Evolutionary conservation across 2,113 vertebrate species (phyloP).

Genomic region (Lasiurus cinereus): DNA sequence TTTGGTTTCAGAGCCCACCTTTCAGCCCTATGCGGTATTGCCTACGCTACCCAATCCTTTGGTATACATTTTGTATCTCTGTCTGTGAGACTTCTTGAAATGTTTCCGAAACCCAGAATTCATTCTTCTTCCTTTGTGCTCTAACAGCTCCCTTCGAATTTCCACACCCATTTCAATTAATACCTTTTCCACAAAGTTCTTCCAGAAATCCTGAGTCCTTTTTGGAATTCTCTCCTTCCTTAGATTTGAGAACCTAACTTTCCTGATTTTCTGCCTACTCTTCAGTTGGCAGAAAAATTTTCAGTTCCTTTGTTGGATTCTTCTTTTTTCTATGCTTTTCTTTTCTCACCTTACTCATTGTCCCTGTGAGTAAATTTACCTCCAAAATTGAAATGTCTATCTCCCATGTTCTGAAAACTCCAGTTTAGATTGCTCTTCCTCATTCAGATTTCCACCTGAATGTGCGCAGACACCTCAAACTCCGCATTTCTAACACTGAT

Average conservation of each 20-base stretch:
- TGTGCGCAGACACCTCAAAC: neutral
- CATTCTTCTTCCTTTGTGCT: neutral
- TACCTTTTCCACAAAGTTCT: neutral
- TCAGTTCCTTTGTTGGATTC: neutral
- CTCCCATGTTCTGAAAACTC: neutral
- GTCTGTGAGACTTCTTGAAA: neutral
- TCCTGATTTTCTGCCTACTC: neutral
- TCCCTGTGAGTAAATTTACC: neutral
- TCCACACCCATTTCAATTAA: neutral
- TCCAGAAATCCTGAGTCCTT: neutral
- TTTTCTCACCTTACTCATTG: neutral
- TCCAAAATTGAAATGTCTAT: neutral
- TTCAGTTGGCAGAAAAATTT: neutral
- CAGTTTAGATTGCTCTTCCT: neutral
- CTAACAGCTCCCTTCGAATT: neutral
- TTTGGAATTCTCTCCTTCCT: neutral
- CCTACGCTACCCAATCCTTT: too few relatives aligned
- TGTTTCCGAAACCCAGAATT: neutral
- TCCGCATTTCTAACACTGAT: neutral
- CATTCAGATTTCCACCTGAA: neutral
- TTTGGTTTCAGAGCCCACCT: neutral
- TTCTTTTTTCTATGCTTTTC: neutral
- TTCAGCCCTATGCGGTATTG: neutral
- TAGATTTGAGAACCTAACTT: neutral
- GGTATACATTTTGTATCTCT: neutral